Percentiles rank a stretch among this genome's conserved stretches.
phyloP scores from a whole-genome alignment of 1,140 invertebrate species.

The Adoxophyes honmai region DNA sequence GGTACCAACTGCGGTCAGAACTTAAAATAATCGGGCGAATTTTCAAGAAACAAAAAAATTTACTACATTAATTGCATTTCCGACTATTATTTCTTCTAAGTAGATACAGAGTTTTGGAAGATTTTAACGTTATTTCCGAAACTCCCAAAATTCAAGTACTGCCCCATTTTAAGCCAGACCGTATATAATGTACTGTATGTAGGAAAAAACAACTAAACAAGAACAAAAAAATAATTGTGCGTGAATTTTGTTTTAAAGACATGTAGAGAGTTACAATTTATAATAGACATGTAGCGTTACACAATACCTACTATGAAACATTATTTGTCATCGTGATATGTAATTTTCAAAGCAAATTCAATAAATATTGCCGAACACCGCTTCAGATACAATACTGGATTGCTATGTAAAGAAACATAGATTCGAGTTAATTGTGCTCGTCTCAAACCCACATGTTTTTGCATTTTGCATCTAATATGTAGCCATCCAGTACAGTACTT shows the following conservation, averaged over 20 bases:
- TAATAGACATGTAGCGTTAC: constrained; percentile 13
- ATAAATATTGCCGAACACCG: constrained; percentile 4
- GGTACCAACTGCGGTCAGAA: constrained; percentile 20
- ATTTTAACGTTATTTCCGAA: too few species aligned
- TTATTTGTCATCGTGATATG: constrained; percentile 73
- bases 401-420: too few species aligned
- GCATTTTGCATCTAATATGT: background rate
- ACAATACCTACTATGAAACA: constrained; percentile 13
- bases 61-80: background rate
- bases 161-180: constrained; percentile 16
- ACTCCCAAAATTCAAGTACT: too few species aligned
- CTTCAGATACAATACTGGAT: background rate
- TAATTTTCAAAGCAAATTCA: constrained; percentile 39
- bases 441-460: too few species aligned
- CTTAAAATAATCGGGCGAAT: background rate
- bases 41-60: background rate
- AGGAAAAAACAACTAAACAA: constrained; percentile 22
- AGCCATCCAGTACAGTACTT: constrained; percentile 9
- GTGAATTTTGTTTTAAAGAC: constrained; percentile 24
- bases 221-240: constrained; percentile 17
- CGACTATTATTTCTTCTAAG: too few species aligned
- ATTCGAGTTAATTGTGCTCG: too few species aligned
- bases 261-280: constrained; percentile 12
- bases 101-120: too few species aligned
- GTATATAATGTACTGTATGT: constrained; percentile 20